phyloP scores from a whole-genome alignment of 2,888 invertebrate genomes.

The Gonocerus acuteangulatus region DNA sequence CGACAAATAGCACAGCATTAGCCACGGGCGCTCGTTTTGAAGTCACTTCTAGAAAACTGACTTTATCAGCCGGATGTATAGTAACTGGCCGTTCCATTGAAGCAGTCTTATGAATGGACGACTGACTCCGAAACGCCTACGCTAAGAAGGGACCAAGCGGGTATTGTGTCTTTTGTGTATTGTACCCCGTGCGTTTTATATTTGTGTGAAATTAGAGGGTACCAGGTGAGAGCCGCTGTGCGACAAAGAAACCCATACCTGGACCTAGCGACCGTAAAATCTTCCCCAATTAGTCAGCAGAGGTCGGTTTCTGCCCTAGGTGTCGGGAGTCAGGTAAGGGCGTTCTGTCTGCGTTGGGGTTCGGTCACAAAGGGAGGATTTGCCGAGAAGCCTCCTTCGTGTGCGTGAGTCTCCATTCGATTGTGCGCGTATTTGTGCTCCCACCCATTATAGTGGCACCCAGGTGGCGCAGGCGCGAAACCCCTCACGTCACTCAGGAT shows the following conservation, averaged over 20 bases:
- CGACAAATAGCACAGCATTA: background rate
- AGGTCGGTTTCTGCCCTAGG: conserved; percentile 11
- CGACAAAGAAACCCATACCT: background rate
- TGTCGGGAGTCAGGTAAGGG: conserved; percentile 16
- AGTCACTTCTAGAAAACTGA: background rate
- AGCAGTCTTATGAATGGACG: conserved; percentile 4
- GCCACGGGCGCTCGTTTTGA: background rate
- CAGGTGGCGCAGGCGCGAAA: background rate
- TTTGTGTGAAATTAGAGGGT: conserved; percentile 20
- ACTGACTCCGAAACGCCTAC: conserved; percentile 13
- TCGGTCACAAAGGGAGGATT: conserved; percentile 11
- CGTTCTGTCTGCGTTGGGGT: no score
- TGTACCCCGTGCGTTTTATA: conserved; percentile 1
- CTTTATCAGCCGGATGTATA: conserved; percentile 20
- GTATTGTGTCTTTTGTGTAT: conserved; percentile 4
- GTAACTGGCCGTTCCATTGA: background rate
- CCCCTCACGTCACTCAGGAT: background rate
- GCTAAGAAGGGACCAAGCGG: conserved; percentile 16
- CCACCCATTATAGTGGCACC: conserved; percentile 1
- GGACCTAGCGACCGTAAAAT: conserved; percentile 6
- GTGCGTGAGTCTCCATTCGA: no score
- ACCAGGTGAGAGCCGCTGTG: conserved; percentile 5
- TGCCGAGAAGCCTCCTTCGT: background rate
- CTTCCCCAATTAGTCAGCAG: conserved; percentile 19
- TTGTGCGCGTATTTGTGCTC: background rate